Evolutionary conservation across 2,113 vertebrate species (phyloP).

Genomic region (Miniopterus natalensis): DNA sequence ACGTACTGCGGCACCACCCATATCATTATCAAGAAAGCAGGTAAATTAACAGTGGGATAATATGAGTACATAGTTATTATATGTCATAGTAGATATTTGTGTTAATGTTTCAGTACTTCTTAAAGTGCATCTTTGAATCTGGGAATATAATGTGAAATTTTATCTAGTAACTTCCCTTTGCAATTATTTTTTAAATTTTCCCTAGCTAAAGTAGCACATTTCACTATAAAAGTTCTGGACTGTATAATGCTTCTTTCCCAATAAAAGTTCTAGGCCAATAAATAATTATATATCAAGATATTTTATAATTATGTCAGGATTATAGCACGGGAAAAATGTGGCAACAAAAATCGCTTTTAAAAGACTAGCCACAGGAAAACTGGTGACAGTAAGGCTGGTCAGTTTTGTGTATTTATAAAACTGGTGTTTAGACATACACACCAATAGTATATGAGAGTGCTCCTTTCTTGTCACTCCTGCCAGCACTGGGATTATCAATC

Average conservation of each 20-base stretch:
- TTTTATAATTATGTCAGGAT: neutral
- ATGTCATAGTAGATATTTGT: neutral
- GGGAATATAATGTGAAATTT: slow-evolving; percentile 37
- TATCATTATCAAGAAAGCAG: slow-evolving; percentile 91
- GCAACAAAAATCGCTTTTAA: slow-evolving; percentile 8
- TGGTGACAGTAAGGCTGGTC: neutral
- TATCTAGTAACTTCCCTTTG: slow-evolving; percentile 26
- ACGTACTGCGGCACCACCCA: slow-evolving; percentile 94
- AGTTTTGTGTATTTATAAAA: neutral
- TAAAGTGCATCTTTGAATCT: slow-evolving; percentile 8
- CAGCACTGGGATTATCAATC: neutral
- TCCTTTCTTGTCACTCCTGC: neutral
- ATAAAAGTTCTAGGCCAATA: neutral
- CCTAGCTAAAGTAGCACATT: slow-evolving; percentile 12
- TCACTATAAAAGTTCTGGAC: neutral
- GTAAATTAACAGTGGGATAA: slow-evolving; percentile 82
- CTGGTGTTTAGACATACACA: neutral
- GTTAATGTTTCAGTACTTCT: neutral
- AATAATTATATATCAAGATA: neutral
- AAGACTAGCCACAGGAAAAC: slow-evolving; percentile 5
- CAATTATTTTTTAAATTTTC: neutral
- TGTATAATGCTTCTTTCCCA: neutral
- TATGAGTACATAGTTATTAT: neutral
- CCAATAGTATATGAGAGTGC: neutral
- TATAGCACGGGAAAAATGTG: neutral